Conservation (phyloP, 2,797 vertebrate species). For the Arnoldichthys spilopterus region DNA sequence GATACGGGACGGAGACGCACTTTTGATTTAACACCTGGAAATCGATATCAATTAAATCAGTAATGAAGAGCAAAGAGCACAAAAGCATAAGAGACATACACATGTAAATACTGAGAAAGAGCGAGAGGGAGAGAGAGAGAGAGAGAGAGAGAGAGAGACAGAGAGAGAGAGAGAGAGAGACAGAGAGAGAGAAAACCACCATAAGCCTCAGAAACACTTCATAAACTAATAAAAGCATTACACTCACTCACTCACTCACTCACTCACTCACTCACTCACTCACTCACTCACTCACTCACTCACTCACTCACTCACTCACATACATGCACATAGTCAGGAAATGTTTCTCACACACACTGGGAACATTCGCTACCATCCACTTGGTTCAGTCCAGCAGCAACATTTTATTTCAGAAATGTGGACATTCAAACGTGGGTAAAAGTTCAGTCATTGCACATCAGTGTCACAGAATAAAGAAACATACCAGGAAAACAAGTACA, state of each 20-base stretch:
- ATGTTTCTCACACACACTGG: constrained; percentile 57
- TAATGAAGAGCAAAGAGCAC: constrained; percentile 62
- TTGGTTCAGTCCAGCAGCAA: constrained; percentile 61
- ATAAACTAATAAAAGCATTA: constrained; percentile 10
- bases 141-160: neutral
- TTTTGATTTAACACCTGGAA: constrained; percentile 87
- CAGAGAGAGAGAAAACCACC: no score
- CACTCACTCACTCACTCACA: constrained; percentile 32
- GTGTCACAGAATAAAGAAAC: constrained; percentile 22
- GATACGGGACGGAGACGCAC: constrained; percentile 81
- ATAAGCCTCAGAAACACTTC: constrained; percentile 24
- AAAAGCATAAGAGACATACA: constrained; percentile 66
- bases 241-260: no score
- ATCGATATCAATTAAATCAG: constrained; percentile 87
- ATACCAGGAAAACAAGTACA: constrained; percentile 39
- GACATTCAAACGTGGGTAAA: constrained; percentile 32
- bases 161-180: no score
- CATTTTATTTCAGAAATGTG: constrained; percentile 62
- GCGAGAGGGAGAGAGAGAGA: neutral
- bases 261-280: constrained; percentile 53
- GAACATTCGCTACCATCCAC: constrained; percentile 62
- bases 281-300: constrained; percentile 52
- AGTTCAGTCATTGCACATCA: constrained; percentile 40
- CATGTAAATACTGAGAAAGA: neutral
- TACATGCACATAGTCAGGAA: constrained; percentile 38